These are phyloP conservation scores for Plecotus auritus DNA, from an alignment of 2,113 vertebrate species.

Conservation along the genomic window DNA sequence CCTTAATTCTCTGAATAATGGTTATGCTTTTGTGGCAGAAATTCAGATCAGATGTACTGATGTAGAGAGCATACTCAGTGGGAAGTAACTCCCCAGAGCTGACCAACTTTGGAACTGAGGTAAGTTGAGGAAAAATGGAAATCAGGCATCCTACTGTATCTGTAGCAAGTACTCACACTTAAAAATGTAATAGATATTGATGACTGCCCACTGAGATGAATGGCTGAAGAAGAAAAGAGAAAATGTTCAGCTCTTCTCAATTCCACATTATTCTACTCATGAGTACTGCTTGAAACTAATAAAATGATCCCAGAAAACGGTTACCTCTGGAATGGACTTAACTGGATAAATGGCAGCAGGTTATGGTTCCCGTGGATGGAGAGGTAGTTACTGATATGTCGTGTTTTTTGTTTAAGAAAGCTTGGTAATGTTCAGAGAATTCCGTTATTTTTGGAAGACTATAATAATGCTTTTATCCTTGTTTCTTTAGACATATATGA, in stretches of 20 bases:
- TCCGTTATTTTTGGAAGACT: slow-evolving; percentile 56
- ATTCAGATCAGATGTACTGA: slow-evolving; percentile 25
- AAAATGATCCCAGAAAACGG: slow-evolving; percentile 29
- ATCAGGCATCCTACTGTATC: background rate
- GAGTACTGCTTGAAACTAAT: slow-evolving; percentile 47
- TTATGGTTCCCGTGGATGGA: background rate
- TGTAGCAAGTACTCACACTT: background rate
- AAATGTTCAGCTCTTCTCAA: slow-evolving; percentile 54
- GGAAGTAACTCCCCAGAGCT: background rate
- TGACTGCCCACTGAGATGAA: slow-evolving; percentile 49
- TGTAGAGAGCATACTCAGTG: background rate
- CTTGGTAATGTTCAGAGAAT: slow-evolving; percentile 32
- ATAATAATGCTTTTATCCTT: slow-evolving; percentile 68
- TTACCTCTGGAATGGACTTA: slow-evolving; percentile 10
- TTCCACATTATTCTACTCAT: slow-evolving; percentile 45
- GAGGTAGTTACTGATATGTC: background rate
- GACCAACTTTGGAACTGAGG: background rate
- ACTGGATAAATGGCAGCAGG: slow-evolving; percentile 52
- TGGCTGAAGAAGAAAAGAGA: slow-evolving; percentile 18
- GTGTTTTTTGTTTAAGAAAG: slow-evolving; percentile 53
- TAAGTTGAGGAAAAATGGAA: slow-evolving; percentile 63
- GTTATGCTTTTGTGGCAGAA: background rate
- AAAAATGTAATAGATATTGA: slow-evolving; percentile 66
- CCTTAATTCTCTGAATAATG: slow-evolving; percentile 20
- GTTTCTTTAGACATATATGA: slow-evolving; percentile 49